These are phyloP conservation scores for Drosophila pseudoobscura DNA, from an alignment of 1,140 invertebrate species.

Conservation along the genomic window DNA sequence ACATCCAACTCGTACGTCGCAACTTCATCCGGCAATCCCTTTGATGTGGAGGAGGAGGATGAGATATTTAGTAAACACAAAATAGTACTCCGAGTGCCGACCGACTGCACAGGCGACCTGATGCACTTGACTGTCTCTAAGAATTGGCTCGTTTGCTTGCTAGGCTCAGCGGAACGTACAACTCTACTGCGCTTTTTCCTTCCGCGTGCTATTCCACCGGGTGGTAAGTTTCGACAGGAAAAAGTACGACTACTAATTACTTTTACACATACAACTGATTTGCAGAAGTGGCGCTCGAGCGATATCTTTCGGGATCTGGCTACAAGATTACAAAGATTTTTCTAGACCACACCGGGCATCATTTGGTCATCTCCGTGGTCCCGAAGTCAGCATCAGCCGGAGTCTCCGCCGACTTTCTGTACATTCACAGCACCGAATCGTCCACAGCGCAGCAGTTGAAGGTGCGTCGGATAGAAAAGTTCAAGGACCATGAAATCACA, in stretches of 20 bases:
- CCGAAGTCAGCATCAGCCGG: constrained; percentile 85
- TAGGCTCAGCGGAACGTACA: constrained; percentile 92
- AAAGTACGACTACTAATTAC: not conserved
- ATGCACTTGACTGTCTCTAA: constrained; percentile 92
- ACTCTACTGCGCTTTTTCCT: constrained; percentile 92
- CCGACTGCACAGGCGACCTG: constrained; percentile 85
- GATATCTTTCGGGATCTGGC: constrained; percentile 84
- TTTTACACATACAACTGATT: not conserved
- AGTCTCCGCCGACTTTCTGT: constrained; percentile 89
- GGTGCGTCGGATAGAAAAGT: constrained; percentile 86
- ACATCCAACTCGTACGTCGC: constrained; percentile 43
- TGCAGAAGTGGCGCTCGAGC: constrained; percentile 86
- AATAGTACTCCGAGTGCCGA: constrained; percentile 90
- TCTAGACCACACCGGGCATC: constrained; percentile 93
- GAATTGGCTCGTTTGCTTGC: constrained; percentile 92
- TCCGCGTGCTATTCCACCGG: constrained; percentile 88
- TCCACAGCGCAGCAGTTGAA: constrained; percentile 83
- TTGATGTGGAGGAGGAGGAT: constrained; percentile 85
- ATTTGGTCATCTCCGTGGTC: constrained; percentile 90
- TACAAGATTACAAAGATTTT: constrained; percentile 89
- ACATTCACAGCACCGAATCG: constrained; percentile 87
- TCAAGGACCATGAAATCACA: constrained; percentile 93
- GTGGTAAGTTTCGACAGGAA: constrained; percentile 86
- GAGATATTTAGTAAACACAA: constrained; percentile 91
- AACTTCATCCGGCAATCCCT: constrained; percentile 61